Percentiles rank a stretch among this genome's conserved stretches.
Conservation (phyloP, 2,113 vertebrate species). For the Grus americana region DNA sequence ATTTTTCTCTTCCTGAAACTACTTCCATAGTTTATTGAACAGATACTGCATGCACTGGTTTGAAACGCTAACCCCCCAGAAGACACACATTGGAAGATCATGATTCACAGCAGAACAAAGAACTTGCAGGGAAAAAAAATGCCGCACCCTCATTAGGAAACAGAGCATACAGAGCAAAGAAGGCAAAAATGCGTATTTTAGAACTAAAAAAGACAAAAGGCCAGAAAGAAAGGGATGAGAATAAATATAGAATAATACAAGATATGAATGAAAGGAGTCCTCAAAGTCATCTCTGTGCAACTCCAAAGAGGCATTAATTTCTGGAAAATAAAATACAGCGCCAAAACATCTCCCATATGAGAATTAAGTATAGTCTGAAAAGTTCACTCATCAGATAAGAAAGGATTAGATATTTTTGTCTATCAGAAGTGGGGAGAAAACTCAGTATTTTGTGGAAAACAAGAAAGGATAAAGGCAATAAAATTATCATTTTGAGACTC, state of each 20-base stretch:
- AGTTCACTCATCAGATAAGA: neutral
- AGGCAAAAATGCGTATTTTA: neutral
- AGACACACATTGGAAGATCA: neutral
- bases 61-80: slow-evolving; percentile 8
- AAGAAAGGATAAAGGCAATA: neutral
- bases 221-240: neutral
- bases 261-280: neutral
- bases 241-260: neutral
- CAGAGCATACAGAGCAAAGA: neutral
- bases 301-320: neutral
- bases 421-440: neutral
- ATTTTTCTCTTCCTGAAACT: neutral
- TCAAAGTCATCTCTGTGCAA: neutral
- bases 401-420: neutral
- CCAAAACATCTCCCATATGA: neutral
- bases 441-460: neutral
- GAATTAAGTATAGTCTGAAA: neutral
- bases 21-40: neutral
- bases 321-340: neutral
- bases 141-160: neutral
- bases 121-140: neutral
- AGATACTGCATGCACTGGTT: neutral
- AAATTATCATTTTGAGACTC: neutral
- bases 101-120: slow-evolving; percentile 14
- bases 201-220: neutral